A percentile compares a stretch with the other conserved stretches of the same genome.
These are phyloP conservation scores for Styela clava DNA, from an alignment of 23 tunicate species.

Conservation along the genomic window DNA sequence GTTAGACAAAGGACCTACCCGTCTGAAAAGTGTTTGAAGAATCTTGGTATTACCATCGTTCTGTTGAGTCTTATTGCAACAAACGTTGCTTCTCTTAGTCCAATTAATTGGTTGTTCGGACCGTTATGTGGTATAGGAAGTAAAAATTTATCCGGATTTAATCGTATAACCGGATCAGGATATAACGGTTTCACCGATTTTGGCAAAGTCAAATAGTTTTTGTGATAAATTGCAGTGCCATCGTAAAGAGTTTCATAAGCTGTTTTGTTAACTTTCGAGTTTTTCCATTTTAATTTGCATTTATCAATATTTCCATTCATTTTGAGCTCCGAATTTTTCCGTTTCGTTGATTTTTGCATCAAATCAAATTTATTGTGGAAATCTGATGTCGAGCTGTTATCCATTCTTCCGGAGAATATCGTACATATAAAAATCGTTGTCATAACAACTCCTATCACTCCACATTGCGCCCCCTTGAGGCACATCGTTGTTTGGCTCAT, in stretches of 20 bases:
- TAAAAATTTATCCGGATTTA: constrained; percentile 5
- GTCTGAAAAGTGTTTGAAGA: constrained; percentile 13
- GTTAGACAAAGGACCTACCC: too few species aligned
- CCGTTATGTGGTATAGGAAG: not conserved
- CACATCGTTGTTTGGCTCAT: too few species aligned
- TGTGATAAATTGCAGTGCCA: not conserved
- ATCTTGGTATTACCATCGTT: constrained; percentile 6
- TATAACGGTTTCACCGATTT: not conserved
- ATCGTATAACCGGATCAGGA: not conserved
- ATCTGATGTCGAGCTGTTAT: not conserved
- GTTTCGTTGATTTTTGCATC: not conserved
- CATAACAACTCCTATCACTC: not conserved
- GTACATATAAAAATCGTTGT: not conserved
- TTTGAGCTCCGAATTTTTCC: not conserved
- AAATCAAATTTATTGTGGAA: too few species aligned
- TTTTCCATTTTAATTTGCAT: not conserved
- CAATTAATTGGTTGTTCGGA: not conserved
- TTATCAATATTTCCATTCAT: not conserved
- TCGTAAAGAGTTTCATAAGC: not conserved
- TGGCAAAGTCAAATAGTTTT: not conserved
- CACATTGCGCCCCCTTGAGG: not conserved
- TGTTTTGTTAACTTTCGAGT: not conserved
- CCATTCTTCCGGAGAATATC: not conserved
- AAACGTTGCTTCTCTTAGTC: not conserved
- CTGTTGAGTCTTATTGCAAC: not conserved